Evolutionary conservation across 2,888 invertebrate species (phyloP).

Genomic region (Cosmopolites sordidus): DNA sequence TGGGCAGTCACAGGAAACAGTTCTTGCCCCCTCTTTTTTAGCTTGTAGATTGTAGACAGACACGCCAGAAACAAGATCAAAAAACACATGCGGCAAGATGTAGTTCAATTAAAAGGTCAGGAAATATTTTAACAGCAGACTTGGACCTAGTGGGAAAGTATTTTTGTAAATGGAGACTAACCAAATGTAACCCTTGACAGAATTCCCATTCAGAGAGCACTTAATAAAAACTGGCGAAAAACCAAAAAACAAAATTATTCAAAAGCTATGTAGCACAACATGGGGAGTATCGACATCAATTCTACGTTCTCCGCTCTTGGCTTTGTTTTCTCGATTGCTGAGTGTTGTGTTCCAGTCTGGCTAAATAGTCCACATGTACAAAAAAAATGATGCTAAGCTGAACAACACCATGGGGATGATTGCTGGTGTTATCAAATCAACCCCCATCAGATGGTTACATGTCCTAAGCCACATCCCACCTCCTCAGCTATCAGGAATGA

Average conservation of each 20-base stretch:
- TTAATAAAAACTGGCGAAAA: not conserved
- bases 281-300: not conserved
- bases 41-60: not conserved
- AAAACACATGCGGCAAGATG: not conserved
- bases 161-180: too few species aligned
- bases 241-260: not conserved
- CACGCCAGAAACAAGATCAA: not conserved
- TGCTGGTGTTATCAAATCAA: too few species aligned
- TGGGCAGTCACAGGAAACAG: not conserved
- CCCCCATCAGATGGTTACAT: not conserved
- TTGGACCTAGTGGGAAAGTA: too few species aligned
- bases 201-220: not conserved
- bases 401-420: too few species aligned
- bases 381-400: not conserved
- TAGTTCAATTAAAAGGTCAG: too few species aligned
- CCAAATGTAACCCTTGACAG: too few species aligned
- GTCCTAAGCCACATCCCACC: slow-evolving; percentile 7
- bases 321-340: not conserved
- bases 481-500: too few species aligned
- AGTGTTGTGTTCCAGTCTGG: too few species aligned
- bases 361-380: not conserved
- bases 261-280: too few species aligned
- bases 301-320: not conserved
- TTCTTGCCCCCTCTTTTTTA: not conserved
- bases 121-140: too few species aligned